phyloP scores from a whole-genome alignment of 2,888 invertebrate species.

The Andrena camellia region DNA sequence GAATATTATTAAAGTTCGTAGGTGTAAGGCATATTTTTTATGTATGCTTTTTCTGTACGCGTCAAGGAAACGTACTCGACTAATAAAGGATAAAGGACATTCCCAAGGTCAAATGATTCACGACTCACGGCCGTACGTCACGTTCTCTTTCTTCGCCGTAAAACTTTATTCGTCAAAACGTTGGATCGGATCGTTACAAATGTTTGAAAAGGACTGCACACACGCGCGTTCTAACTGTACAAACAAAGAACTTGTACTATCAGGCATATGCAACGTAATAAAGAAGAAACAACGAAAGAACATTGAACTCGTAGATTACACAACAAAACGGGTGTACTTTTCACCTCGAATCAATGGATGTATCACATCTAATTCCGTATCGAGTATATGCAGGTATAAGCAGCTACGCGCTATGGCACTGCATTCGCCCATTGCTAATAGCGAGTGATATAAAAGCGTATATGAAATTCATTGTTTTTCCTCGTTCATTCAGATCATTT shows the following conservation, averaged over 20 bases:
- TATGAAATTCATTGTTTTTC: conserved; percentile 24
- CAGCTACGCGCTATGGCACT: conserved; percentile 56
- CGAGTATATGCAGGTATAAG: conserved; percentile 22
- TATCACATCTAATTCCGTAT: not conserved
- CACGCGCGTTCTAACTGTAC: conserved; percentile 6
- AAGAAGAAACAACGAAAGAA: not conserved
- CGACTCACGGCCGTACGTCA: not conserved
- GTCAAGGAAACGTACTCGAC: conserved; percentile 77
- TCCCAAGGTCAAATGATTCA: conserved; percentile 63
- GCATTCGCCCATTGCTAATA: conserved; percentile 16
- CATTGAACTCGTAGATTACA: not conserved
- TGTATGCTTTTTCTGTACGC: conserved; percentile 85
- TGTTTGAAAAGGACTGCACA: conserved; percentile 12
- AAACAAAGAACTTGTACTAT: not conserved
- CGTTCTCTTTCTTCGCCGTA: not conserved
- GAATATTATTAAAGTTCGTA: conserved; percentile 71
- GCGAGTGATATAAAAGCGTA: conserved; percentile 9
- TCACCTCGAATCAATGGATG: not conserved
- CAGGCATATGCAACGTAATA: not conserved
- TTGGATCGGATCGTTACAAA: not conserved
- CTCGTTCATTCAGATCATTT: not conserved
- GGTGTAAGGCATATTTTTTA: conserved; percentile 85
- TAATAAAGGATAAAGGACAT: conserved; percentile 71
- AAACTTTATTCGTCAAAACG: conserved; percentile 2
- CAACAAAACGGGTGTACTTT: not conserved